These are phyloP conservation scores for Suillia variegata DNA, from an alignment of 2,888 invertebrate species.

Conservation along the genomic window DNA sequence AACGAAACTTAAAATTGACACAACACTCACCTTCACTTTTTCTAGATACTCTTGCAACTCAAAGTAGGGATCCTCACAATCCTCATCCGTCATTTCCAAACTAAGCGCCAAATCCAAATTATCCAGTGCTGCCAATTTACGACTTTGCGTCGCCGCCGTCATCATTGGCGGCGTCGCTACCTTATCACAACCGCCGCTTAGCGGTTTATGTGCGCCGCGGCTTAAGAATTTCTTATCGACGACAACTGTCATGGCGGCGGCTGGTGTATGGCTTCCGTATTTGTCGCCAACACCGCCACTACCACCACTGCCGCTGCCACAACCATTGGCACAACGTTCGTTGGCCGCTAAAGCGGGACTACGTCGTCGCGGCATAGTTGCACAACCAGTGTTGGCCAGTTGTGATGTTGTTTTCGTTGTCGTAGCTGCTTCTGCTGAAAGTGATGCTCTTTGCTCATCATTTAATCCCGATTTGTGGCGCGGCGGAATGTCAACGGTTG, in stretches of 20 bases:
- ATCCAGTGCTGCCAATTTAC: constrained; percentile 48
- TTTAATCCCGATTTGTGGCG: constrained; percentile 50
- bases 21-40: constrained; percentile 60
- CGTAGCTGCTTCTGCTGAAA: constrained; percentile 23
- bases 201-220: constrained; percentile 41
- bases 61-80: constrained; percentile 58
- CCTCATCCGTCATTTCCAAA: constrained; percentile 48
- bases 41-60: constrained; percentile 58
- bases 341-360: constrained; percentile 33
- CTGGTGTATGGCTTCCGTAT: constrained; percentile 23
- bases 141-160: constrained; percentile 27
- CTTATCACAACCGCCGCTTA: constrained; percentile 50
- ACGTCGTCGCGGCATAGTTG: constrained; percentile 53
- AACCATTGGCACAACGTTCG: constrained; percentile 16
- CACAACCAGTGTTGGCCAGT: constrained; percentile 51
- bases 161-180: constrained; percentile 30
- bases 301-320: constrained; percentile 35
- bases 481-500: constrained; percentile 41
- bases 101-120: constrained; percentile 54
- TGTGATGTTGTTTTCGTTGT: constrained; percentile 26
- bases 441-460: constrained; percentile 34
- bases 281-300: constrained; percentile 12
- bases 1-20: too few species aligned
- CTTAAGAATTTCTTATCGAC: constrained; percentile 52
- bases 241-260: constrained; percentile 46